Base-by-base conservation (phyloP, 2,113 vertebrate genomes). In the Tympanuchus pallidicinctus region DNA sequence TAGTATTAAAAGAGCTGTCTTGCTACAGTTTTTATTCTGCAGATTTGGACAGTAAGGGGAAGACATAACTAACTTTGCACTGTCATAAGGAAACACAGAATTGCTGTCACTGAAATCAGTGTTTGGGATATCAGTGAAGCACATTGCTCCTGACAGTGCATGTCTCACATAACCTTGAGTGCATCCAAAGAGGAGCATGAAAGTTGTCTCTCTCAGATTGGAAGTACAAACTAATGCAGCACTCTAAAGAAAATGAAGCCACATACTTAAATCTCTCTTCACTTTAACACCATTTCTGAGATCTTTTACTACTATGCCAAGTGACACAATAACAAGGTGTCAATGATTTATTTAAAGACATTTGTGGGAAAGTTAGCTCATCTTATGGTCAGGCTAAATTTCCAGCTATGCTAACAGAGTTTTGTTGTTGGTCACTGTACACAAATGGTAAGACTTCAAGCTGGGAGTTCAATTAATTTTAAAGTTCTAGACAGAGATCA, bases 201-300 rank as follows among this genome's bases (percentile, higher is more conserved):
- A 76, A 93, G 38, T 73, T 56, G 52, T 76, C 57, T 89, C 2
- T 0, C 56, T 69, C 64, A 78, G 43, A 42, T 54, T 88, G 50
- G 90, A 82, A 76, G 56, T 45, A 78, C 42, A 67, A 94, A 77
- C 52, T n/a, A 74, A 81, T 78, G 78, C 36, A 88, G 81, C 70
- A 71, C 78, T 82, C 82, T 43, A 43, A 94, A 79, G 94, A 93
- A 96, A 92, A 89, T 66, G 66, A 75, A 86, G 43, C 38, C 47
- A 65, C 89, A 84, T 79, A 63, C 85, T 91, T 95, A 63, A 83
- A 67, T 85, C 71, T 38, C 65, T 89, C 64, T 84, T 93, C 82
- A 75, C 64, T 96, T 89, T 88, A 95, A 91, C 79, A 83, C 80
- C 65, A 57, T 89, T 92, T 94, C 71, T 87, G 75, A 87, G 80